Conservation (phyloP, 2,888 invertebrate genomes). For the Atethmia centrago region DNA sequence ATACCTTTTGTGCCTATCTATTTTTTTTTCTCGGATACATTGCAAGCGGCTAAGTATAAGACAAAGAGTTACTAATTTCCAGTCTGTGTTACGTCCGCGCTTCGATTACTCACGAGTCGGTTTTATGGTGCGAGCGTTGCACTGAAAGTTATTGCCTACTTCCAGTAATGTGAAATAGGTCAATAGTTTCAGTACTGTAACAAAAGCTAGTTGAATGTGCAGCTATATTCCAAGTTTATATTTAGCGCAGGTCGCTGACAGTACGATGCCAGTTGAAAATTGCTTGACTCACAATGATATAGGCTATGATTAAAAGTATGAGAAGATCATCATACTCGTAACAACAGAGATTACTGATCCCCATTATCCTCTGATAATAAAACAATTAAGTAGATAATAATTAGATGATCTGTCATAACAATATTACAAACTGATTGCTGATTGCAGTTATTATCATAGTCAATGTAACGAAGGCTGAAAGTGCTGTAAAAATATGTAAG, state of each 20-base stretch:
- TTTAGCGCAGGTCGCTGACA: constrained; percentile 81
- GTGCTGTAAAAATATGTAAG: background rate
- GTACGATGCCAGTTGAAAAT: constrained; percentile 41
- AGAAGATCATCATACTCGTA: background rate
- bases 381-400: background rate
- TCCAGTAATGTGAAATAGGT: constrained; percentile 90
- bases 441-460: background rate
- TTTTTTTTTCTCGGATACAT: background rate
- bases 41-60: constrained; percentile 10
- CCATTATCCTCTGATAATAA: background rate
- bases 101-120: constrained; percentile 80
- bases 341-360: background rate
- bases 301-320: background rate
- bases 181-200: constrained; percentile 90
- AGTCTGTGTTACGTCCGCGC: constrained; percentile 69
- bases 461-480: background rate
- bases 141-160: constrained; percentile 90
- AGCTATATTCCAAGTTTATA: constrained; percentile 82
- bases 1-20: background rate
- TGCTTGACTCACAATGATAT: constrained; percentile 7
- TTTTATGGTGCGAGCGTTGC: constrained; percentile 86
- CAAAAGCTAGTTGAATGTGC: constrained; percentile 88
- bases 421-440: background rate
- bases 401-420: background rate
- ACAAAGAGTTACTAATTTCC: constrained; percentile 45